Evolutionary conservation across 1,140 invertebrate genomes (phyloP), one percentile per base, ranked within the genome.

Genomic region (Samia ricini): DNA sequence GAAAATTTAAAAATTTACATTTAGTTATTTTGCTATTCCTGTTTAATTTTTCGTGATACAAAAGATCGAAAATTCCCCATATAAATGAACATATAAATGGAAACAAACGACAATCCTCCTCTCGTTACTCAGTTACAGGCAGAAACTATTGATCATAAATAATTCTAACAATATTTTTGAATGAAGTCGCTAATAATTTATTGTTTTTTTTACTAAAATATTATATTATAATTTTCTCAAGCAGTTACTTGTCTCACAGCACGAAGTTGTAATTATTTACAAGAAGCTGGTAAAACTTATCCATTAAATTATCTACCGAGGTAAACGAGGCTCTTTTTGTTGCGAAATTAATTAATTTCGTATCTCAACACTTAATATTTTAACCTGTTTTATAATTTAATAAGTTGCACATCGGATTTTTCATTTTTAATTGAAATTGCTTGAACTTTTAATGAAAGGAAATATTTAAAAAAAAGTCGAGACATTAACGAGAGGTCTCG

Each of bases 391-490:
- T 42, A 42, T 42, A 42, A 42, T 42, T 42, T 42, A 42, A 42
- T 15, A 42, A 42, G 33, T 42, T 42, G 33, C 33, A 42, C 33
- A 15, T 42, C n/a, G 33, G 33, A 42, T 42, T 42, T 42, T 42
- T 42, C 33, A 42, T 42, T 42, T 26, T 42, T 42, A 42, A 42
- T 42, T 42, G 33, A 42, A 42, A 42, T 42, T 1, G 33, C 33
- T 42, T 42, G 33, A 42, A 42, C 33, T 42, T 42, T 42, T 42
- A 42, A 42, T 42, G 33, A 42, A 42, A 42, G 33, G 33, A 42
- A 42, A 42, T 15, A 42, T 29, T n/a, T n/a, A n/a, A 15, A 12
- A 42, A 42, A 42, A 42, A 42, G 15, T 42, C 33, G 15, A 42
- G 10, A 42, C 33, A 42, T 42, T 42, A 42, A 42, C 33, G 33